Base-by-base conservation (phyloP, 2,797 vertebrate species). In the Crocodylus rhombifer region DNA sequence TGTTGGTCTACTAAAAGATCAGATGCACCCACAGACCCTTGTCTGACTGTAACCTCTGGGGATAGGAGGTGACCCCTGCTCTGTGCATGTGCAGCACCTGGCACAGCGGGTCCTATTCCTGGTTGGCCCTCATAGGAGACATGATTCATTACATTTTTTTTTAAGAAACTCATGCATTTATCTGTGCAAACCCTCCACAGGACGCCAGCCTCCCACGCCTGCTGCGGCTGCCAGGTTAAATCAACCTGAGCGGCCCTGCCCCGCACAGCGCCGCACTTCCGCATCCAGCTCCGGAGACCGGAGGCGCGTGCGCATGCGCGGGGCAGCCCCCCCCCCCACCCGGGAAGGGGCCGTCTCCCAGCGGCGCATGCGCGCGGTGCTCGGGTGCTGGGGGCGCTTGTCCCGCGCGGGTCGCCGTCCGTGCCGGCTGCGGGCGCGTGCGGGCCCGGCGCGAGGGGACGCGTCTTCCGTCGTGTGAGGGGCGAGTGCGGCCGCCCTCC, bases 151-250 rank as follows among this genome's bases (percentile, higher is more conserved):
- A 51, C 42, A 51, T 51, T 51, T 51, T 51, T 51, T 51, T 51
- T 51, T 10, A 51, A 51, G 42, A 51, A 42, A 51, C 42, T 51
- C 42, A 3, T 51, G 42, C 42, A 51, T 51, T 51, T 51, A 51
- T 51, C 42, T 11, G 11, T 10, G 42, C 42, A 51, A 51, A 3
- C 42, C 42, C 42, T 10, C 42, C 9, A 9, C 42, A 51, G 10
- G 42, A 51, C 42, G 10, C 21, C 4, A 2, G 8, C 5, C 3
- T 2, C 3, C 16, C 17, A 0, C 0, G n/a, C 4, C 16, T 5
- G 5, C 64, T 17, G 28, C 4, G 30, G 64, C n/a, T 21, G 65
- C 17, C 18, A 20, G 42, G 42, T 11, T 20, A 30, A 69, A 55
- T 4, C 63, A 28, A 12, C 25, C 63, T 7, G 30, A 20, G 10